Evolutionary conservation across 2,113 vertebrate genomes (phyloP), one percentile per base, ranked within the genome.

Genomic region (Recurvirostra avosetta): DNA sequence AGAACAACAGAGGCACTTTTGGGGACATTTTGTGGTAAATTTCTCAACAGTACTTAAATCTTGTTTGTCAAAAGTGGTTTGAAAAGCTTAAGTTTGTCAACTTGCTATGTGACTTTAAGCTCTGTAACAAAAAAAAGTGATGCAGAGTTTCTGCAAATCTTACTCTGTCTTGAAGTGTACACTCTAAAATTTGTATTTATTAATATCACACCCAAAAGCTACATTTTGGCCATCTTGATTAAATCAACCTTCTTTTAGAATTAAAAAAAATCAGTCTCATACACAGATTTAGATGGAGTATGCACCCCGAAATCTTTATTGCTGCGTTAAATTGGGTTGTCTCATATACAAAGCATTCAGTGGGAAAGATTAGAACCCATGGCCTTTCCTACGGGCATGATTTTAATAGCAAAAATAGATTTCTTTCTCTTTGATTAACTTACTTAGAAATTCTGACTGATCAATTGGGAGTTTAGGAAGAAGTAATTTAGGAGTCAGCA

Each of bases 401-500:
- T 81, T 92, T 96, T 90, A 79, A 76, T 86, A 83, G n/a, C 59
- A 20, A 91, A 87, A 94, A 86, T 82, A 85, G 85, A 85, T 81
- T 91, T 88, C 1, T 72, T 84, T 96, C 74, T 82, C 47, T 95
- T 92, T 95, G 85, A 88, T 93, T 93, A 91, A 73, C 67, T 91
- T 94, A 52, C 49, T 97, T 87, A 94, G 78, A 90, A 94, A 95
- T 93, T 96, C 84, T 79, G 62, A 90, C 81, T 90, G 78, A 91
- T 88, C 82, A 92, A 27, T 93, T 79, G 78, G 53, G 63, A 79
- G 49, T 89, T 96, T 85, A 91, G 71, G 85, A 96, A 88, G 70
- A 91, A 87, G 36, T 79, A 90, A 86, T 94, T 94, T 90, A 92
- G 49, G 30, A 88, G 88, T 79, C 87, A 81, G 62, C 43, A 70